Evolutionary conservation across 1,140 invertebrate genomes (phyloP).

Genomic region (Matsumurasca onukii): DNA sequence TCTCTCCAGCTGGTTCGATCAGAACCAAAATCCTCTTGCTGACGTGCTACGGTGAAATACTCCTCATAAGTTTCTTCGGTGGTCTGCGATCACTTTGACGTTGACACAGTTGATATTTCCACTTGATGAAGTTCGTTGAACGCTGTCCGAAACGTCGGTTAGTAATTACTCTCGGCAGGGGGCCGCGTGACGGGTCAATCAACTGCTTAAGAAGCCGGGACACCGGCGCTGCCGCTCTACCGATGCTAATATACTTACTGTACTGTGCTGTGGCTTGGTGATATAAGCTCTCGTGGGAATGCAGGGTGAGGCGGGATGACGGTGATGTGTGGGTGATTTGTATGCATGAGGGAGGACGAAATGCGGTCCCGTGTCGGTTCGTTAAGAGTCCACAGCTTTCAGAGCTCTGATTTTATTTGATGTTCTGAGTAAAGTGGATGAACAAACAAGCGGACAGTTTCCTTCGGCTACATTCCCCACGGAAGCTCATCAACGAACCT

Average conservation of each 20-base stretch:
- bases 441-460: no score
- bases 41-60: background rate
- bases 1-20: background rate
- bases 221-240: background rate
- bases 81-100: background rate
- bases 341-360: constrained; percentile 12
- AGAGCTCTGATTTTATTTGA: background rate
- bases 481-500: no score
- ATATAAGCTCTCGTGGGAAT: constrained; percentile 12
- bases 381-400: background rate
- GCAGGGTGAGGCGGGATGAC: background rate
- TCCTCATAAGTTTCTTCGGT: background rate
- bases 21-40: no score
- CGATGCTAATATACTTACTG: background rate
- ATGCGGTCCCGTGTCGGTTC: background rate
- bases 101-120: background rate
- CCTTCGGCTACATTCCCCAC: no score
- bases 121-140: constrained; percentile 21
- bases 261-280: background rate
- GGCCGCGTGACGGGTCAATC: constrained; percentile 20
- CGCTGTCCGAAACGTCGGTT: constrained; percentile 20
- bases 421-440: background rate
- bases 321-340: constrained; percentile 4
- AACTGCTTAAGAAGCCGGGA: constrained; percentile 20
- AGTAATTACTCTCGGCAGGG: constrained; percentile 13